Base-by-base conservation (phyloP, 1,140 invertebrate genomes). In the Dinoponera quadriceps region DNA sequence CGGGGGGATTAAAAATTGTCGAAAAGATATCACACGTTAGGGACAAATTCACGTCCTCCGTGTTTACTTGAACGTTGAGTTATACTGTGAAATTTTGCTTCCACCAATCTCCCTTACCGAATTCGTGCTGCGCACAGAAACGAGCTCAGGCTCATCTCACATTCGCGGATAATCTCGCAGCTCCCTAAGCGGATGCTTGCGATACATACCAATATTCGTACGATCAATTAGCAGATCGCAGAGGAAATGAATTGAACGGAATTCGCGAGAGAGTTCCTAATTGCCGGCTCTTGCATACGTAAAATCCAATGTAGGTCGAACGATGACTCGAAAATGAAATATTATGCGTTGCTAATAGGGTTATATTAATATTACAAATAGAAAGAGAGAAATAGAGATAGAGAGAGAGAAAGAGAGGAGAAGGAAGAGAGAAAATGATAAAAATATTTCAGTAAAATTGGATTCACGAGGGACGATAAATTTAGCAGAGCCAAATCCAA, bases 151-250 rank as follows among this genome's bases (percentile, higher is more conserved):
- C 11, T 66, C 38, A 44, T 44, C 38, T 54, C 11, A 66, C 0
- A 4, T 38, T 77, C 27, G 1, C 20, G 1, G 20, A 54, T 18
- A 11, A 18, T 65, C 44, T 4, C 18, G 27, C 38, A 27, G 3
- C 11, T 16, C 22, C 14, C 18, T 22, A 75, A 25, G 11, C 9
- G 14, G n/a, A 55, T 27, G 29, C 48, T 66, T 14, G 16, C 5
- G 48, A 14, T 25, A 38, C 27, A 22, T 77, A 33, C 20, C 25
- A 44, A 63, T 63, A 75, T 51, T 75, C 59, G 73, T 18, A 48
- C 73, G 25, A 66, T 77, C 48, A 55, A 77, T 77, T 77, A 66
- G 62, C 49, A 54, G 48, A 55, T 77, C 44, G 55, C 0, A 51
- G 14, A 16, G 60, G 49, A 77, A 77, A 38, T 38, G 27, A 77